Evolutionary conservation across 2,797 vertebrate genomes (phyloP).

Genomic region (Scleropages formosus): DNA sequence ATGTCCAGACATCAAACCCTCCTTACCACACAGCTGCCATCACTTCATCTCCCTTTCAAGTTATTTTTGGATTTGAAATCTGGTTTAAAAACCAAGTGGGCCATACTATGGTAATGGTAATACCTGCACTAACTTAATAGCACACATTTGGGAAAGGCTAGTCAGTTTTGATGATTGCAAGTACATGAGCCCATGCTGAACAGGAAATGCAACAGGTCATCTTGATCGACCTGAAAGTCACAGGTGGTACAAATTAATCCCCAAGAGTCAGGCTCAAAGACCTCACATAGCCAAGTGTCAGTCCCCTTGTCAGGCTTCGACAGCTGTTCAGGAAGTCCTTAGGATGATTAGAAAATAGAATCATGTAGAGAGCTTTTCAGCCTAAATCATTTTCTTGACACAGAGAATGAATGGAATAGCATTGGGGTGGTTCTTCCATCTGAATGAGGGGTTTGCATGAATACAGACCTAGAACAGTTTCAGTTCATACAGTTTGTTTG

Average conservation of each 20-base stretch:
- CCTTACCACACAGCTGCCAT: not conserved
- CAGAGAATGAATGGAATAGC: slow-evolving; percentile 44
- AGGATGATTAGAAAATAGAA: slow-evolving; percentile 56
- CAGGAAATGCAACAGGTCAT: slow-evolving; percentile 40
- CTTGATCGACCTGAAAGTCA: slow-evolving; percentile 42
- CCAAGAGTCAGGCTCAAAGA: slow-evolving; percentile 18
- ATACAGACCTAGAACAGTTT: not conserved
- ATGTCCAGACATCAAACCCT: not conserved
- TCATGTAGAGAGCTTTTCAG: slow-evolving; percentile 45
- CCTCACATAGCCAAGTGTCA: slow-evolving; percentile 7
- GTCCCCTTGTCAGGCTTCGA: slow-evolving; percentile 41
- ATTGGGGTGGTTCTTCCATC: not conserved
- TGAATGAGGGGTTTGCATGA: not conserved
- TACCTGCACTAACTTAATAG: slow-evolving; percentile 13
- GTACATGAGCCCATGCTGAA: slow-evolving; percentile 13
- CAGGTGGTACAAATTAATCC: slow-evolving; percentile 55
- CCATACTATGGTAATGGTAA: too few relatives aligned
- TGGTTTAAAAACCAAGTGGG: too few relatives aligned
- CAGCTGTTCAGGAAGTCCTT: slow-evolving; percentile 61
- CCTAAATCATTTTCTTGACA: slow-evolving; percentile 43
- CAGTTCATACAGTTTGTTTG: not conserved
- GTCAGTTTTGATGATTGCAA: not conserved
- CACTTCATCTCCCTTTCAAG: not conserved
- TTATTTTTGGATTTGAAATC: too few relatives aligned
- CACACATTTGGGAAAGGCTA: slow-evolving; percentile 21